phyloP scores from a whole-genome alignment of 2,888 invertebrate species.

The Prenolepis imparis region DNA sequence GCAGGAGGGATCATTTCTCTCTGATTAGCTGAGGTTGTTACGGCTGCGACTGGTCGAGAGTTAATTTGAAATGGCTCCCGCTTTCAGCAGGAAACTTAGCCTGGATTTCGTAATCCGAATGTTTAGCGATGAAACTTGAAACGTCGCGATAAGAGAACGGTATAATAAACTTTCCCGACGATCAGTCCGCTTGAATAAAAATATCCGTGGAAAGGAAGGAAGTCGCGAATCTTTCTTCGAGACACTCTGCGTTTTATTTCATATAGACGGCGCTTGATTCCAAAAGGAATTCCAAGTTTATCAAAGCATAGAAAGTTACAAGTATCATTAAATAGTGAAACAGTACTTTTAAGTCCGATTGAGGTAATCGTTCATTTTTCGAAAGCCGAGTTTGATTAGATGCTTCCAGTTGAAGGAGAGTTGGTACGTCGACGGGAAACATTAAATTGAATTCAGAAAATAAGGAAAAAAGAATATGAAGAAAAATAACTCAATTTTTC shows the following conservation, averaged over 20 bases:
- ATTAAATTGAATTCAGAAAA: not conserved
- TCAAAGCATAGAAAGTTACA: not conserved
- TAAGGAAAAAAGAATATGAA: too few relatives aligned
- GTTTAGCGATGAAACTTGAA: conserved; percentile 9
- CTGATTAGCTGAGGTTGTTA: conserved; percentile 45
- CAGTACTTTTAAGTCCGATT: not conserved
- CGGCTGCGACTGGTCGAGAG: conserved; percentile 22
- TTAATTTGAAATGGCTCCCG: conserved; percentile 41
- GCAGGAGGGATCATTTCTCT: conserved; percentile 51
- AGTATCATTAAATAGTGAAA: not conserved
- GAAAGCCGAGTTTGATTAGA: not conserved
- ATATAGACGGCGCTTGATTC: not conserved
- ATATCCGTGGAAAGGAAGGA: not conserved
- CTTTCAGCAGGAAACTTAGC: conserved; percentile 23
- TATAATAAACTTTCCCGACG: not conserved
- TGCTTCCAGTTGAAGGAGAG: not conserved
- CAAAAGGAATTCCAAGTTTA: not conserved
- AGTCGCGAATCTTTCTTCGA: not conserved
- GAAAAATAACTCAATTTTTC: not conserved
- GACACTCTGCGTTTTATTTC: not conserved
- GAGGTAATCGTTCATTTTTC: conserved; percentile 4
- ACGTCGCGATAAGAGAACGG: not conserved
- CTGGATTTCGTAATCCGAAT: conserved; percentile 28
- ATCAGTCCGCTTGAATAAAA: conserved; percentile 17
- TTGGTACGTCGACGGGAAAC: not conserved